Evolutionary conservation across 2,113 vertebrate genomes (phyloP).

Genomic region (Axis porcinus): DNA sequence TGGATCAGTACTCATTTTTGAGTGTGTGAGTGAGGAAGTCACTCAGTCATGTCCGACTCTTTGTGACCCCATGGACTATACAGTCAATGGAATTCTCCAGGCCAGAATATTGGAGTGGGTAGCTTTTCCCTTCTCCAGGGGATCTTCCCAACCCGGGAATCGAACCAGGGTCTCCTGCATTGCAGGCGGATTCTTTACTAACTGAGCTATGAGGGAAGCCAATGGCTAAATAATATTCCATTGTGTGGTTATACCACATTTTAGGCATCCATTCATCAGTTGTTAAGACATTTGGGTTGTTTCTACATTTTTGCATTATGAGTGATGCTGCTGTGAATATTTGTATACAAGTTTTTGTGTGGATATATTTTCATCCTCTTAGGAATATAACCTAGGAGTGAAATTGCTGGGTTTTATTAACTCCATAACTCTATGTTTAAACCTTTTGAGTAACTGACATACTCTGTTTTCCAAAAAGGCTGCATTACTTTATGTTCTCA

Average conservation of each 20-base stretch:
- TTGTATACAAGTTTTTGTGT: not conserved
- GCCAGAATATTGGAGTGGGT: not conserved
- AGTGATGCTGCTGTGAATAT: not conserved
- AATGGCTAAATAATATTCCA: not conserved
- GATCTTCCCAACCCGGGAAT: not conserved
- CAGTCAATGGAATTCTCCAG: not conserved
- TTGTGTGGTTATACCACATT: not conserved
- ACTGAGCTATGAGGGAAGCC: not conserved
- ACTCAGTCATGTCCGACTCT: not conserved
- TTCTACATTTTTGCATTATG: not conserved
- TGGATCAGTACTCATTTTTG: not conserved
- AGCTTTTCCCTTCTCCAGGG: not conserved
- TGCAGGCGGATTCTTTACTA: not conserved
- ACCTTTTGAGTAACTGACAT: not conserved
- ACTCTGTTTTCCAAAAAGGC: not conserved
- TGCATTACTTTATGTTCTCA: not conserved
- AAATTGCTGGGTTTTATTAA: not conserved
- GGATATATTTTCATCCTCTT: not conserved
- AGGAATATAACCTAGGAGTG: not conserved
- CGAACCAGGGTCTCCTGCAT: not conserved
- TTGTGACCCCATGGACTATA: not conserved
- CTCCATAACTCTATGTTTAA: not conserved
- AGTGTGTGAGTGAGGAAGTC: not conserved
- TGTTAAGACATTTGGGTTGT: not conserved
- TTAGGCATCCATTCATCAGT: not conserved